These are phyloP conservation scores for Bruchidius siliquastri DNA, from an alignment of 2,888 invertebrate genomes.

Conservation along the genomic window DNA sequence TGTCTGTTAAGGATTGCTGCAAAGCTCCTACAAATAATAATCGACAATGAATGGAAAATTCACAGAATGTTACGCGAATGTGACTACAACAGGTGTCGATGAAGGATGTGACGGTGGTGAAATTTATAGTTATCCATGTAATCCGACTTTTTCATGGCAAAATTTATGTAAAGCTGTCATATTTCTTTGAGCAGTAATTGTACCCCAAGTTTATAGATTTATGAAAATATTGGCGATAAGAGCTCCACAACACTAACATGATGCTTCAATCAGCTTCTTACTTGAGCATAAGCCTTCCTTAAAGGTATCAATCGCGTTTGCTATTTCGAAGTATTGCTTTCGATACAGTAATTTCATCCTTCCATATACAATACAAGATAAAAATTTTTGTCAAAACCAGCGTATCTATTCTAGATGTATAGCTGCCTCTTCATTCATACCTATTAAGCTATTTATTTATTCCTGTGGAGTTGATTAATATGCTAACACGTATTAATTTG, in stretches of 20 bases:
- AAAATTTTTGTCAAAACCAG: no score
- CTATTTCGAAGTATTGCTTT: no score
- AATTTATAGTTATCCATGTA: neutral
- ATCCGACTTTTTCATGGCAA: neutral
- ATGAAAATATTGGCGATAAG: neutral
- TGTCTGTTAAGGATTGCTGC: neutral
- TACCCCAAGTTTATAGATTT: neutral
- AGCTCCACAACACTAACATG: neutral
- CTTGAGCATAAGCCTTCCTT: no score
- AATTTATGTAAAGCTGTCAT: neutral
- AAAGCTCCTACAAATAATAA: neutral
- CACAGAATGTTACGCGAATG: neutral
- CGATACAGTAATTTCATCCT: no score
- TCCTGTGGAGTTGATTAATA: neutral
- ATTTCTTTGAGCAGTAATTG: neutral
- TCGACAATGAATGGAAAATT: neutral
- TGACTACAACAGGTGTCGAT: neutral
- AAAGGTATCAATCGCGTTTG: no score
- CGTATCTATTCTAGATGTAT: neutral
- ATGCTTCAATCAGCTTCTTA: no score
- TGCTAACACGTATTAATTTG: neutral
- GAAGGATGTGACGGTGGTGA: neutral
- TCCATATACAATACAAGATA: no score
- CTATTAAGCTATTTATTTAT: neutral
- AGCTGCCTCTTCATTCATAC: neutral